Evolutionary conservation across 2,888 invertebrate genomes (phyloP), one percentile per base, ranked within the genome.

Genomic region (Adelognathus sp.): DNA sequence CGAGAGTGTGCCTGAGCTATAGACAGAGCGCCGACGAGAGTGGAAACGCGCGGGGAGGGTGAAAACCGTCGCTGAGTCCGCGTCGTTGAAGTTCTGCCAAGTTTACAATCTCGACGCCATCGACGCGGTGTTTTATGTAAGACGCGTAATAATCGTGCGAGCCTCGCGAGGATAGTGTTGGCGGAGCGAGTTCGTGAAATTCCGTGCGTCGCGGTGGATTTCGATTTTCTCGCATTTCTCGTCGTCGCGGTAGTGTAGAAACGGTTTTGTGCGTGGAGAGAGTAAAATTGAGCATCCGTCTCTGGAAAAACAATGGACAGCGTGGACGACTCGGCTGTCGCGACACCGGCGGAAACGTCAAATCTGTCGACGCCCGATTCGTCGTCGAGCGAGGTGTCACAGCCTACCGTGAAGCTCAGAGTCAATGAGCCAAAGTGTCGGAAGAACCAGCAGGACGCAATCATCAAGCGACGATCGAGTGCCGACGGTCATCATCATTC

Each of bases 401-500:
- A 82, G 46, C 84, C 85, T 24, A 75, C 83, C 36, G 82, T 86
- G 33, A 82, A 80, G 39, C 9, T 79, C 1, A 64, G 74, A 44
- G 33, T 82, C 81, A 27, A 81, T 77, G 54, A 78, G 81, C 50
- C 78, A 77, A 70, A 63, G 52, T 36, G 52, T 29, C 67, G 63
- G 39, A 56, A 29, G 3, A 18, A 1, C 4, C 52, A 33, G 2
- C 27, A 9, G 7, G 46, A 75, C 16, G n/a, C n/a, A n/a, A 18
- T 9, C n/a, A 5, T 14, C 1, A 7, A 24, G 2, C 41, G 31
- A 18, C 56, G 27, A 14, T 44, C 29, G 24, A 14, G 18, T 3
- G 83, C 87, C 31, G 89, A 89, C 52, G 76, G 29, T 54, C 70
- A 79, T 7, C 75, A 90, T 6, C 76, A 89, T 11, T 90, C 90